These are phyloP conservation scores for Gibbula magus DNA, from an alignment of 2,888 invertebrate genomes.

Conservation along the genomic window DNA sequence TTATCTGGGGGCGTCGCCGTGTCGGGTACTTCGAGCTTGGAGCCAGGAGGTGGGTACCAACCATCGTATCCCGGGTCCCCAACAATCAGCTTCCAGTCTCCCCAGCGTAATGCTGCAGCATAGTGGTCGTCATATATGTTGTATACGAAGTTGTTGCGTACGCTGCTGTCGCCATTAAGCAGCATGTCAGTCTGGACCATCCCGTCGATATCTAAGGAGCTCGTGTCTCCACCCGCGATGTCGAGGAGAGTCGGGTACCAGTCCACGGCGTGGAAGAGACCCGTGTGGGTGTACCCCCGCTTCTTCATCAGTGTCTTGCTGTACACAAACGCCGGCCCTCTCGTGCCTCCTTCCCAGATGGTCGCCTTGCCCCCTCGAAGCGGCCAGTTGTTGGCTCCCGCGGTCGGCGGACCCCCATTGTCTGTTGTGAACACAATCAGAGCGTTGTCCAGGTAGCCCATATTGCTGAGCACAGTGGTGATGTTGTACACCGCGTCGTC, in stretches of 20 bases:
- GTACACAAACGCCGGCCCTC: slow-evolving; percentile 72
- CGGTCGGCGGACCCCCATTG: slow-evolving; percentile 74
- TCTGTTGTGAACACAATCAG: slow-evolving; percentile 90
- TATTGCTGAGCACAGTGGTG: slow-evolving; percentile 81
- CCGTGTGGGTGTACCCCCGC: slow-evolving; percentile 56
- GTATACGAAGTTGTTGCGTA: slow-evolving; percentile 56
- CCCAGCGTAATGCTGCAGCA: slow-evolving; percentile 38
- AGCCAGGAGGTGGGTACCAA: neutral
- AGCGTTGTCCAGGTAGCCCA: slow-evolving; percentile 84
- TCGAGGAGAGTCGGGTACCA: slow-evolving; percentile 76
- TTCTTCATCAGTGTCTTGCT: slow-evolving; percentile 62
- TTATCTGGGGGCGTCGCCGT: neutral
- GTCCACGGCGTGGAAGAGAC: slow-evolving; percentile 76
- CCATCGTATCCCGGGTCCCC: neutral
- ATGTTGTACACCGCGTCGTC: slow-evolving; percentile 89
- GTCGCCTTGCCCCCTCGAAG: slow-evolving; percentile 81
- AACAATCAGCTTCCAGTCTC: neutral
- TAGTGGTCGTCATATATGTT: slow-evolving; percentile 53
- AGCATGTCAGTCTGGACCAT: slow-evolving; percentile 52
- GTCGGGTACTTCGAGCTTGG: neutral
- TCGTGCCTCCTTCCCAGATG: slow-evolving; percentile 88
- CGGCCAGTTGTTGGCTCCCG: slow-evolving; percentile 75
- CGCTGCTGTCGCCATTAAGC: slow-evolving; percentile 42
- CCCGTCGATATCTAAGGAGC: slow-evolving; percentile 54
- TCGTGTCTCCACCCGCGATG: slow-evolving; percentile 68